These are phyloP conservation scores for Poecilobothrus nobilitatus DNA, from an alignment of 2,888 invertebrate genomes.

Conservation along the genomic window DNA sequence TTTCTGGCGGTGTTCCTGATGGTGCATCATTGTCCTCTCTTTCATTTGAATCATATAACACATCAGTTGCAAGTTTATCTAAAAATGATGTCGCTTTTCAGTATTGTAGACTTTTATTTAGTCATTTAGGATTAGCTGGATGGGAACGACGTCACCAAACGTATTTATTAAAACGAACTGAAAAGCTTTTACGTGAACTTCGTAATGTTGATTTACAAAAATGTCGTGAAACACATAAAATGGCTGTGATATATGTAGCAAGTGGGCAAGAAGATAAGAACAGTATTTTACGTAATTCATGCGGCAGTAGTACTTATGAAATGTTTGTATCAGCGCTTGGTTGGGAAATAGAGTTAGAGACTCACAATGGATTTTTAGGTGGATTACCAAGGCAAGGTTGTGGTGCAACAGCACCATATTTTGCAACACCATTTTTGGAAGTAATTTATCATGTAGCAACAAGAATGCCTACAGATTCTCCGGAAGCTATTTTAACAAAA, in stretches of 20 bases:
- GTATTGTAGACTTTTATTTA: conserved; percentile 78
- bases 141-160: conserved; percentile 81
- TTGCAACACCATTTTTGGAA: conserved; percentile 87
- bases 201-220: conserved; percentile 86
- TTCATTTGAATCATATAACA: conserved; percentile 45
- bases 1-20: conserved; percentile 17
- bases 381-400: conserved; percentile 85
- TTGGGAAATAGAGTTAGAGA: conserved; percentile 78
- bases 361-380: conserved; percentile 91
- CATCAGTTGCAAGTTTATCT: conserved; percentile 44
- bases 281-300: conserved; percentile 77
- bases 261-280: conserved; percentile 94
- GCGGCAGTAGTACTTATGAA: conserved; percentile 90
- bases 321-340: conserved; percentile 61
- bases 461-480: conserved; percentile 84
- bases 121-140: conserved; percentile 82
- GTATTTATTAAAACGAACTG: conserved; percentile 78
- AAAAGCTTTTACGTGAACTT: conserved; percentile 80
- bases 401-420: conserved; percentile 89
- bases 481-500: conserved; percentile 82
- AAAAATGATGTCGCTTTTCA: conserved; percentile 60
- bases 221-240: conserved; percentile 89
- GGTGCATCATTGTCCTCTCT: conserved; percentile 21
- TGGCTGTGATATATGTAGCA: conserved; percentile 97
- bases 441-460: conserved; percentile 96